Evolutionary conservation across 1,140 invertebrate species (phyloP).

Genomic region (Caenorhabditis brenneri): DNA sequence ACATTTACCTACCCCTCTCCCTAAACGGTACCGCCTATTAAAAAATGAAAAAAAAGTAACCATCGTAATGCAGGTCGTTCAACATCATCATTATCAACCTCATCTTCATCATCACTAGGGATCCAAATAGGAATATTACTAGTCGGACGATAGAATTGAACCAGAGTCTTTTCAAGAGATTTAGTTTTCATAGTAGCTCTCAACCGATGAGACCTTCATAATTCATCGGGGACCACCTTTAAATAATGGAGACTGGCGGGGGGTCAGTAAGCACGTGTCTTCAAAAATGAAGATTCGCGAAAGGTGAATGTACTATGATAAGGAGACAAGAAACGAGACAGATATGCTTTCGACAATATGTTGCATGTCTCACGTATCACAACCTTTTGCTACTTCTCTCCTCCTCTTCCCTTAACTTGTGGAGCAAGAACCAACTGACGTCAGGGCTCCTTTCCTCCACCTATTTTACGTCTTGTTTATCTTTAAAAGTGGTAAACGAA

Average conservation of each 20-base stretch:
- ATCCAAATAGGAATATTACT: not conserved
- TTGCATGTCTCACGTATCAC: constrained; percentile 36
- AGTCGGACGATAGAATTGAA: constrained; percentile 14
- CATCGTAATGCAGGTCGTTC: not conserved
- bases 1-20: too few relatives aligned
- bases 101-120: not conserved
- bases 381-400: not conserved
- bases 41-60: not conserved
- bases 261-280: not conserved
- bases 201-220: not conserved
- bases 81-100: too few relatives aligned
- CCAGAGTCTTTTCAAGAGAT: not conserved
- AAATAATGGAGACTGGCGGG: not conserved
- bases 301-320: constrained; percentile 31
- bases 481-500: constrained; percentile 29
- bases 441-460: too few relatives aligned
- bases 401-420: not conserved
- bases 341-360: too few relatives aligned
- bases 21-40: too few relatives aligned
- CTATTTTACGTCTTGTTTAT: constrained; percentile 1
- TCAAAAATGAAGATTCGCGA: not conserved
- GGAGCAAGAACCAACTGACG: constrained; percentile 23
- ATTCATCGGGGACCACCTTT: not conserved
- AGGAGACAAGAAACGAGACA: not conserved
- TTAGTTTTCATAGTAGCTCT: not conserved